Percentiles rank a stretch among this genome's conserved stretches.
Evolutionary conservation across 2,113 vertebrate species (phyloP).

Genomic region (Hypanus sabinus): DNA sequence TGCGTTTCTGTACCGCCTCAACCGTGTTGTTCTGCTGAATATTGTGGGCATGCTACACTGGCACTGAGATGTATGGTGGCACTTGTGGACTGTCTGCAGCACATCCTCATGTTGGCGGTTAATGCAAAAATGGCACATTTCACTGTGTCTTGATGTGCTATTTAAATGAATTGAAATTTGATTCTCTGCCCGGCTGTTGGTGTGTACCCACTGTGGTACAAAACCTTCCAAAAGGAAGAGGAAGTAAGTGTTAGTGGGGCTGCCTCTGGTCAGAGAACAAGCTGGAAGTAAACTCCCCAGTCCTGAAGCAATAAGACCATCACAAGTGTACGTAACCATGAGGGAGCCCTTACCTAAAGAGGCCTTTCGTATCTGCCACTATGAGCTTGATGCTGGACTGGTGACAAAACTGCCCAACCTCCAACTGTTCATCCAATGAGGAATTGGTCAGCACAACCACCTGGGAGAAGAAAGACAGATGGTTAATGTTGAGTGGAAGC

Average conservation of each 20-base stretch:
- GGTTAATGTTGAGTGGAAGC: neutral
- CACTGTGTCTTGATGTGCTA: too few species aligned
- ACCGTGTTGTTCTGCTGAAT: too few species aligned
- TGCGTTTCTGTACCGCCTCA: too few species aligned
- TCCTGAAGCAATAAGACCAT: neutral
- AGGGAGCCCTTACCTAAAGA: conserved; percentile 67
- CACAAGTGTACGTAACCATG: too few species aligned
- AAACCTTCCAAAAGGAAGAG: neutral
- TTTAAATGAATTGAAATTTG: too few species aligned
- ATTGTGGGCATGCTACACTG: too few species aligned
- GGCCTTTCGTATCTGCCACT: conserved; percentile 69
- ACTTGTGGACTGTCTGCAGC: too few species aligned
- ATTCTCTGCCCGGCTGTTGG: too few species aligned
- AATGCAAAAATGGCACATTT: too few species aligned
- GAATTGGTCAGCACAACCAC: conserved; percentile 79
- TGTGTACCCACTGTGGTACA: neutral
- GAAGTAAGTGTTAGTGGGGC: neutral
- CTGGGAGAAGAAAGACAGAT: conserved; percentile 46
- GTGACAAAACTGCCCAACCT: conserved; percentile 66
- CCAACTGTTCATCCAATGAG: conserved; percentile 69
- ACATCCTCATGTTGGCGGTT: too few species aligned
- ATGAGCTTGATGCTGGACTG: conserved; percentile 59
- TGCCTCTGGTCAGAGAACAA: neutral
- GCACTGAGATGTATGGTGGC: too few species aligned
- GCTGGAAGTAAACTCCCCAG: neutral